Conservation (phyloP, 2,113 vertebrate species). For the Etheostoma spectabile region DNA sequence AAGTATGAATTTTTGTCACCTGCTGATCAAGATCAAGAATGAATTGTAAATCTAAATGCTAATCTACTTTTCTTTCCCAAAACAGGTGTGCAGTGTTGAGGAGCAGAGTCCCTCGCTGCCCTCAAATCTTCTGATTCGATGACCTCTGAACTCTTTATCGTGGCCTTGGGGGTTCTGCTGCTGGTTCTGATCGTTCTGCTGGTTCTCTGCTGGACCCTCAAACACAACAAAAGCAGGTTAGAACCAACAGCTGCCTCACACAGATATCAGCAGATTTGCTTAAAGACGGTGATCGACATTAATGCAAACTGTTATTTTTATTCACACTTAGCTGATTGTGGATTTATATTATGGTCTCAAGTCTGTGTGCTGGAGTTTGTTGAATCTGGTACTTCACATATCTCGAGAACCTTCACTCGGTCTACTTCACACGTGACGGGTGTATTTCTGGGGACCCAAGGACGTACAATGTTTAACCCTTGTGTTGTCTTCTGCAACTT, state of each 20-base stretch:
- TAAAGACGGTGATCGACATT: not conserved
- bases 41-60: not conserved
- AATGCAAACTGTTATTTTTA: not conserved
- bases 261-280: not conserved
- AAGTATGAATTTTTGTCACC: not conserved
- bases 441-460: too few species aligned
- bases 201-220: conserved; percentile 35
- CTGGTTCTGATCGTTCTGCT: conserved; percentile 40
- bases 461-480: too few species aligned
- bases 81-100: not conserved
- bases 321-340: not conserved
- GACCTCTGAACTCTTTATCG: conserved; percentile 19
- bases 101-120: not conserved
- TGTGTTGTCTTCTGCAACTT: too few species aligned
- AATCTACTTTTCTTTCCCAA: not conserved
- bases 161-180: conserved; percentile 38
- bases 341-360: not conserved
- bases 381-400: not conserved
- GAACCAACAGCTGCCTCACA: not conserved
- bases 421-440: too few species aligned
- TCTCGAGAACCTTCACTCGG: too few species aligned
- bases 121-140: not conserved
- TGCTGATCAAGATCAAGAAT: not conserved
- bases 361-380: not conserved
- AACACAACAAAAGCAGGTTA: conserved; percentile 21